phyloP scores from a whole-genome alignment of 2,797 vertebrate species.

The Argyrosomus regius region DNA sequence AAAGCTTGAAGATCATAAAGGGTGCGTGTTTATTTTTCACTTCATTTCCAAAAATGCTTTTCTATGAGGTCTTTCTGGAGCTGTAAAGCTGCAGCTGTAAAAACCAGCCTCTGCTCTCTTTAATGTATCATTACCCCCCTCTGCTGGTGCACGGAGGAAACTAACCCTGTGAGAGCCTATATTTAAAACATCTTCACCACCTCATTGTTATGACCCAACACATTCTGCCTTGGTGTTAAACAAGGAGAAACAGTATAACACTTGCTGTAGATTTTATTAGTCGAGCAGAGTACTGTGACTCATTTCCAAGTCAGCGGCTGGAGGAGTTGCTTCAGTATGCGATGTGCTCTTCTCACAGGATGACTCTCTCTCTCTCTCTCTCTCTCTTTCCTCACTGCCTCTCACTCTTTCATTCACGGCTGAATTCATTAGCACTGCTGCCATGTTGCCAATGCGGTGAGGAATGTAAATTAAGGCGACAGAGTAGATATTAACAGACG shows the following conservation, averaged over 20 bases:
- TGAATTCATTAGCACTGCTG: constrained; percentile 74
- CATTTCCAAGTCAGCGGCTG: constrained; percentile 74
- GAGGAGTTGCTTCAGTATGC: constrained; percentile 68
- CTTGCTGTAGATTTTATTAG: constrained; percentile 77
- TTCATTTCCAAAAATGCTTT: constrained; percentile 53
- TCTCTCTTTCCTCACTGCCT: constrained; percentile 30
- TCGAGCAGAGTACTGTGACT: constrained; percentile 68
- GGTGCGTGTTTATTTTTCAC: constrained; percentile 56
- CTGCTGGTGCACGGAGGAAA: constrained; percentile 69
- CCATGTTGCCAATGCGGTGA: constrained; percentile 55
- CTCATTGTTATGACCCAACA: constrained; percentile 79
- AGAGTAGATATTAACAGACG: constrained; percentile 66
- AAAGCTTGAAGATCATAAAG: constrained; percentile 68
- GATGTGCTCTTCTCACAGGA: constrained; percentile 57
- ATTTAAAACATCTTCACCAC: constrained; percentile 76
- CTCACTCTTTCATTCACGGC: constrained; percentile 61
- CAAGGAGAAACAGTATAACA: constrained; percentile 75
- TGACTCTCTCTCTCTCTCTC: constrained; percentile 32
- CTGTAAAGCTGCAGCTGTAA: constrained; percentile 7
- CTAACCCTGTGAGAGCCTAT: constrained; percentile 19
- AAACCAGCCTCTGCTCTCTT: constrained; percentile 38
- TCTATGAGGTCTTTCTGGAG: constrained; percentile 37
- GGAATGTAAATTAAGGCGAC: constrained; percentile 67
- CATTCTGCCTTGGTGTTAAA: constrained; percentile 76
- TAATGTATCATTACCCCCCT: constrained; percentile 79